A percentile compares a stretch with the other conserved stretches of the same genome.
Conservation (phyloP, 2,113 vertebrate genomes). For the Tenrec ecaudatus region DNA sequence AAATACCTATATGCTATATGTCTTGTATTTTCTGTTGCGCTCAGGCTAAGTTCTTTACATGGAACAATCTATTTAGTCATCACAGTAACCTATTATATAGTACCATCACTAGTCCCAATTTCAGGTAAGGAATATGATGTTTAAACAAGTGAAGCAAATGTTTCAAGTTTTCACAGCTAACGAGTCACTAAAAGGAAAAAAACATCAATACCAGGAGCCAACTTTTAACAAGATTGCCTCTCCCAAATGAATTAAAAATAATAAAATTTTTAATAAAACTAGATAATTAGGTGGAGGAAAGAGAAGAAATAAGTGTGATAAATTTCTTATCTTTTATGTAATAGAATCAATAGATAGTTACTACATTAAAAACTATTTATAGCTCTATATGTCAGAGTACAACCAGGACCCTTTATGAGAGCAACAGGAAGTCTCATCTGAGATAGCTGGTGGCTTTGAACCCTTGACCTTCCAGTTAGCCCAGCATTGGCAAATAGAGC, state of each 20-base stretch:
- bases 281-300: neutral
- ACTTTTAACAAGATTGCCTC: neutral
- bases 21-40: too few relatives aligned
- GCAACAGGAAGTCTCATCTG: too few relatives aligned
- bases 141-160: neutral
- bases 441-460: too few relatives aligned
- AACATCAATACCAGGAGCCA: neutral
- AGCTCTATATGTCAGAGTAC: too few relatives aligned
- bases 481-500: too few relatives aligned
- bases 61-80: too few relatives aligned
- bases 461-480: too few relatives aligned
- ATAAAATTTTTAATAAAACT: neutral
- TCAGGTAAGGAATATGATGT: neutral
- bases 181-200: neutral
- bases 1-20: too few relatives aligned
- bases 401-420: too few relatives aligned
- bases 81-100: neutral
- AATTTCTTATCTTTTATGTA: conserved; percentile 15
- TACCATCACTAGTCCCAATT: neutral
- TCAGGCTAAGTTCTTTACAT: too few relatives aligned
- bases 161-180: neutral
- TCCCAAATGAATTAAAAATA: neutral
- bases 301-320: neutral
- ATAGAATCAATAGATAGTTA: neutral
- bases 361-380: too few relatives aligned